These are phyloP conservation scores for Syrista parreyssii DNA, from an alignment of 2,888 invertebrate genomes.

Conservation along the genomic window DNA sequence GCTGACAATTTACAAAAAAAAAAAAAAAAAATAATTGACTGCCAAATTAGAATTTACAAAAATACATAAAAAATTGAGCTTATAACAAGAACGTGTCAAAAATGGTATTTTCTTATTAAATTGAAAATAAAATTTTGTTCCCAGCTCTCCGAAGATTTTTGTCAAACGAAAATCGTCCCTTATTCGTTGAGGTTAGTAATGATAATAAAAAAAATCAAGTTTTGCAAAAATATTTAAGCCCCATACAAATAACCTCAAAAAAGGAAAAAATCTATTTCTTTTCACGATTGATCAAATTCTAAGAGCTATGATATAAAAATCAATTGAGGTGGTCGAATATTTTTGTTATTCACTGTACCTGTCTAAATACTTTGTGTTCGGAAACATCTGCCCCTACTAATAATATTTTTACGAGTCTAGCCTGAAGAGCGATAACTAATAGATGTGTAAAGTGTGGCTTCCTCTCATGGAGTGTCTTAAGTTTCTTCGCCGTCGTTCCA, in stretches of 20 bases:
- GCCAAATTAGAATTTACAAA: background rate
- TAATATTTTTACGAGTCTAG: background rate
- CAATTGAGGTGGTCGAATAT: background rate
- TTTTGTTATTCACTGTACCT: background rate
- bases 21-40: background rate
- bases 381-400: background rate
- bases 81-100: background rate
- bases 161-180: background rate
- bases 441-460: background rate
- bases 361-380: background rate
- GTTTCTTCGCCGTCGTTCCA: background rate
- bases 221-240: background rate
- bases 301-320: background rate
- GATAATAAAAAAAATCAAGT: background rate
- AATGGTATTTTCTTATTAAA: background rate
- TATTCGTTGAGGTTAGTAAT: background rate
- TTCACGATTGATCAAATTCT: background rate
- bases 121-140: background rate
- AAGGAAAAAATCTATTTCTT: background rate
- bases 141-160: background rate
- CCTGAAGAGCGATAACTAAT: background rate
- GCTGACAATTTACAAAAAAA: background rate
- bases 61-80: background rate
- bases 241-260: background rate
- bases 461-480: background rate